Base-by-base conservation (phyloP, 1,140 invertebrate genomes). In the Harlomillsia oculata region DNA sequence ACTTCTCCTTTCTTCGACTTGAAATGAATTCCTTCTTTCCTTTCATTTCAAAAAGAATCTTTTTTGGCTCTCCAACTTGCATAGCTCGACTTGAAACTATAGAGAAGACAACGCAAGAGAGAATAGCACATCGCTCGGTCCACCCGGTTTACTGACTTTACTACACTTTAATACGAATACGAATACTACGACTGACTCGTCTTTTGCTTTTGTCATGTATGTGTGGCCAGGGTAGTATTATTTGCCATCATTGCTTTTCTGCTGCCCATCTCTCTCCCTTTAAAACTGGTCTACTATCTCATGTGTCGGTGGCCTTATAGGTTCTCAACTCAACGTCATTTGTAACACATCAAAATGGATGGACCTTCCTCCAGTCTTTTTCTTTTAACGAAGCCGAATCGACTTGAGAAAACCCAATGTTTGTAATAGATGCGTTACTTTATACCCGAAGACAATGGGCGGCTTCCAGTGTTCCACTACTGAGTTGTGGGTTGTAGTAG, bases 391-490 rank as follows among this genome's bases (percentile, higher is more conserved):
- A n/a, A n/a, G n/a, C n/a, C n/a, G n/a, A n/a, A n/a, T n/a, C n/a
- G n/a, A n/a, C n/a, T n/a, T n/a, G n/a, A n/a, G n/a, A n/a, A n/a
- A n/a, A n/a, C 18, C 11, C 21, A 45, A 8, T 20, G 39, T 20
- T 41, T 11, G 11, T 48, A 48, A 48, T 34, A 48, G 21, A 48
- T 48, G 30, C 28, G 21, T 48, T 48, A 48, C 36, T 48, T 48
- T 48, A 48, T 48, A 48, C 8, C 21, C 29, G 34, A 21, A 30
- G 53, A 54, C 51, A 53, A 23, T 30, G 30, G 37, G 21, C 39
- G 51, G 51, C 53, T 54, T 46, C 53, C 30, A 41, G 43, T 54
- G 41, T 46, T 48, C 16, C 45, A 32, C 36, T 48, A n/a, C n/a
- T n/a, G n/a, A n/a, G n/a, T n/a, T n/a, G n/a, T n/a, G n/a, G n/a